Conservation (phyloP, 2,797 vertebrate species). For the Limosa lapponica region DNA sequence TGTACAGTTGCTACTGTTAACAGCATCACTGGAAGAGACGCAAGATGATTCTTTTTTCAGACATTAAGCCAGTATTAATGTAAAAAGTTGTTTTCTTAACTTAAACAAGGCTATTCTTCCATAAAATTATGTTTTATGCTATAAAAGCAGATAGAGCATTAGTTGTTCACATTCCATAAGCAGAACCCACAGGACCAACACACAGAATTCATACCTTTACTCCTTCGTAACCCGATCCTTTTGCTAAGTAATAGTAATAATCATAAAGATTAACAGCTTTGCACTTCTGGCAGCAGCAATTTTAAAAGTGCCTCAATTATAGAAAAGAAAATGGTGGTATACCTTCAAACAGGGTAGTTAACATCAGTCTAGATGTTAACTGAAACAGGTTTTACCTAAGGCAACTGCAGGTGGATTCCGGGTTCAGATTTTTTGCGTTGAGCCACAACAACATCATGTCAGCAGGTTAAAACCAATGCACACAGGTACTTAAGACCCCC, state of each 20-base stretch:
- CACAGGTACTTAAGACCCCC: too few relatives aligned
- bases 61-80: not conserved
- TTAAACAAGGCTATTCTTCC: not conserved
- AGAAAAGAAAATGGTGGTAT: too few relatives aligned
- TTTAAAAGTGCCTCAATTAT: not conserved
- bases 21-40: not conserved
- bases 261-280: not conserved
- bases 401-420: not conserved
- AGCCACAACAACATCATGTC: not conserved
- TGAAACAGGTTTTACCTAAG: not conserved
- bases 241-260: not conserved
- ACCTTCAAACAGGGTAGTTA: not conserved
- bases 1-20: not conserved
- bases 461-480: not conserved
- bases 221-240: not conserved
- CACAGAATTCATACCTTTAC: accelerated
- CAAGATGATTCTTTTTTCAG: not conserved
- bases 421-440: not conserved
- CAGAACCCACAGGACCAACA: not conserved
- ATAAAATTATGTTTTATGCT: not conserved
- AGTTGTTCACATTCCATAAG: not conserved
- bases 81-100: not conserved
- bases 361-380: not conserved
- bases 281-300: not conserved
- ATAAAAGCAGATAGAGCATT: not conserved